Conservation (phyloP, 2,113 vertebrate genomes). For the Sprattus sprattus region DNA sequence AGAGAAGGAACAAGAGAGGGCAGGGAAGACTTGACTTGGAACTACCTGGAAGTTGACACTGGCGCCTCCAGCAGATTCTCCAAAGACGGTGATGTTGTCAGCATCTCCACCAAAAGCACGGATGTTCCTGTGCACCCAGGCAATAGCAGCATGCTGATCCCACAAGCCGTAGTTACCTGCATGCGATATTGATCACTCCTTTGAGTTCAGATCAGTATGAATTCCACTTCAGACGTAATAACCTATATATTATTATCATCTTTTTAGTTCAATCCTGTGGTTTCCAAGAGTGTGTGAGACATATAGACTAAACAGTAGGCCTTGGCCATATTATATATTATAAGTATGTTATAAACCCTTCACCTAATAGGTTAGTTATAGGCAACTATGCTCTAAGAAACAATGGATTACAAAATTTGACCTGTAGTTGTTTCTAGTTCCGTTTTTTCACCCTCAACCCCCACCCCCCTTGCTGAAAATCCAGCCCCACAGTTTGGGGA, state of each 20-base stretch:
- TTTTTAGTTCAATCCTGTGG: background rate
- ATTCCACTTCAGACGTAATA: background rate
- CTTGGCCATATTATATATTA: too few species aligned
- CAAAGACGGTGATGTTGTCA: conserved; percentile 87
- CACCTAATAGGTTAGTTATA: too few species aligned
- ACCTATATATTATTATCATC: background rate
- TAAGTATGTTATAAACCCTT: too few species aligned
- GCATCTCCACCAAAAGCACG: conserved; percentile 87
- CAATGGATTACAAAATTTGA: too few species aligned
- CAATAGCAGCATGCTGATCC: conserved; percentile 92
- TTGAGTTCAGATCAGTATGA: background rate
- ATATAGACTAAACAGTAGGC: too few species aligned
- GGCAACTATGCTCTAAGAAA: too few species aligned
- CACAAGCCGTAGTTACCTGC: conserved; percentile 90
- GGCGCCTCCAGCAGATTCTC: conserved; percentile 84
- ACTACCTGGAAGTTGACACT: conserved; percentile 86
- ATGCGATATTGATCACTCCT: background rate
- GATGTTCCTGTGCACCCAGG: conserved; percentile 96
- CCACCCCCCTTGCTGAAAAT: too few species aligned
- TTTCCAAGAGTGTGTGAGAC: too few species aligned
- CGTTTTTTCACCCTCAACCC: too few species aligned
- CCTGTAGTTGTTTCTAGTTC: too few species aligned
- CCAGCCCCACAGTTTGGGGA: background rate
- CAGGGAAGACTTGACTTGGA: background rate
- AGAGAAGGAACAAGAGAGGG: too few species aligned